phyloP scores from a whole-genome alignment of 1,140 invertebrate genomes.

The Amphibalanus amphitrite region DNA sequence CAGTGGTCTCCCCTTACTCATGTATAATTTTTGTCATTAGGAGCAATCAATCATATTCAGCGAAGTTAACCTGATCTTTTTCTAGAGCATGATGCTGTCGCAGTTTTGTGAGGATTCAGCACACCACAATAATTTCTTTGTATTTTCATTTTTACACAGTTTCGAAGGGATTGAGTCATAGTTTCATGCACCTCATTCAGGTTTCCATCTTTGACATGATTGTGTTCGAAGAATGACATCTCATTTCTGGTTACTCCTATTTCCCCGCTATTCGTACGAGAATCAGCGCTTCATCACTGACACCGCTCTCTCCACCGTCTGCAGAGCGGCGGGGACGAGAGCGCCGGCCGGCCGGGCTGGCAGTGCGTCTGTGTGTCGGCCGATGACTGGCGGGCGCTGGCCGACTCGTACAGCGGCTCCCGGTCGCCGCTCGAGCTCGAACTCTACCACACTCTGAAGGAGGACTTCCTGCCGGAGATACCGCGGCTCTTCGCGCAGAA shows the following conservation, averaged over 20 bases:
- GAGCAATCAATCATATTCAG: too few relatives aligned
- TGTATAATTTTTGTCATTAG: too few relatives aligned
- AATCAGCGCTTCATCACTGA: neutral
- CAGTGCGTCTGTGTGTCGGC: slow-evolving; percentile 29
- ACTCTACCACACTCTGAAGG: slow-evolving; percentile 54
- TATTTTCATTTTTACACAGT: too few relatives aligned
- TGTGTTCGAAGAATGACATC: neutral
- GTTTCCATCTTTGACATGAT: neutral
- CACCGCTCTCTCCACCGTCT: neutral
- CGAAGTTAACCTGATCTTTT: too few relatives aligned
- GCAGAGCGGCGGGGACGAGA: neutral
- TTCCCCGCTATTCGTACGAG: neutral
- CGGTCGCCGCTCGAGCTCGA: slow-evolving; percentile 44
- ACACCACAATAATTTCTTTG: too few relatives aligned
- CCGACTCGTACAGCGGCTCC: slow-evolving; percentile 62
- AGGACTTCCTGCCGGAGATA: slow-evolving; percentile 82
- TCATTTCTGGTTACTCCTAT: neutral
- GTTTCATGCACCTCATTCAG: neutral
- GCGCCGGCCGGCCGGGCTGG: neutral
- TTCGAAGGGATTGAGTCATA: too few relatives aligned
- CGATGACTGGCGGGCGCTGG: slow-evolving; percentile 72
- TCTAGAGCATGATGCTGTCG: too few relatives aligned
- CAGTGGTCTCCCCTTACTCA: too few relatives aligned
- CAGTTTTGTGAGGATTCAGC: too few relatives aligned
- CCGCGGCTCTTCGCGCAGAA: slow-evolving; percentile 76